phyloP scores from a whole-genome alignment of 2,888 invertebrate genomes.

The Cryptocheilus praepositus region DNA sequence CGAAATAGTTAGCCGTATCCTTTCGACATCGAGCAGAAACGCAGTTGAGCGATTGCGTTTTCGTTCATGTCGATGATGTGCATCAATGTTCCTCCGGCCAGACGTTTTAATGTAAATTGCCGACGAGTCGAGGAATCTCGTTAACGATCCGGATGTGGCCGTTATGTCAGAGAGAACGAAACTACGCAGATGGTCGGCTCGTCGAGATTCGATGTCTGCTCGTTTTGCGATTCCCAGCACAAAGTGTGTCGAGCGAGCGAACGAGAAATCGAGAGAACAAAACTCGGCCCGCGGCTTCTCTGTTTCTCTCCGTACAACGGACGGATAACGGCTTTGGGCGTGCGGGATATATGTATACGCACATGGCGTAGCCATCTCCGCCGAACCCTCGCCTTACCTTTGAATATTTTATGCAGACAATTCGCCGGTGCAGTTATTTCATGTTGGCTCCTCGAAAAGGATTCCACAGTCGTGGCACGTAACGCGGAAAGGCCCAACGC shows the following conservation, averaged over 20 bases:
- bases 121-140: no score
- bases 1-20: no score
- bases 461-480: conserved; percentile 68
- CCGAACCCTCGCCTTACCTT: conserved; percentile 54
- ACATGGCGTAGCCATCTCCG: conserved; percentile 53
- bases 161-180: no score
- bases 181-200: no score
- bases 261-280: conserved; percentile 39
- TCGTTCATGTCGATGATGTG: no score
- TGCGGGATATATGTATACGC: conserved; percentile 57
- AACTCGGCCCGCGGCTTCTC: conserved; percentile 10
- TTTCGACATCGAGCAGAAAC: no score
- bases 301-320: conserved; percentile 15
- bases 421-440: conserved; percentile 72
- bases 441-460: conserved; percentile 61
- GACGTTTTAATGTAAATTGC: no score
- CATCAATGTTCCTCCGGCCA: no score
- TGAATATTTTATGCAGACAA: conserved; percentile 73
- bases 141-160: no score
- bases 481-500: conserved; percentile 43
- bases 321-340: conserved; percentile 64
- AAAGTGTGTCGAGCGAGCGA: conserved; percentile 27
- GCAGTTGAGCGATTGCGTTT: no score
- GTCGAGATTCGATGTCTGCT: no score
- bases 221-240: conserved; percentile 22